phyloP scores from a whole-genome alignment of 2,797 vertebrate species.

The Smutsia gigantea region DNA sequence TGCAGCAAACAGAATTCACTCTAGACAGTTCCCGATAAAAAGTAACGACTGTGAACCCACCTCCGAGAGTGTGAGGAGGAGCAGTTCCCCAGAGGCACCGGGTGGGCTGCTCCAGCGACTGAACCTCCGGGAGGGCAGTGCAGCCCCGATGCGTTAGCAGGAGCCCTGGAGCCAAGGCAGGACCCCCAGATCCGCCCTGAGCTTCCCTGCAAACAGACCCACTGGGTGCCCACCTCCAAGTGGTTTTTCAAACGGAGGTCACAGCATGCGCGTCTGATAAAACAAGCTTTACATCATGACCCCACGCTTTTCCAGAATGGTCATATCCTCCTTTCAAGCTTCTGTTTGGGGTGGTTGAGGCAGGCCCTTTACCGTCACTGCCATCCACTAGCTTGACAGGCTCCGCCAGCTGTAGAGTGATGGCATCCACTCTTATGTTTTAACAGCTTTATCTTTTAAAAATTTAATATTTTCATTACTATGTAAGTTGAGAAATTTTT shows the following conservation, averaged over 20 bases:
- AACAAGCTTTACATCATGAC: not conserved
- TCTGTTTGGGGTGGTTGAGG: not conserved
- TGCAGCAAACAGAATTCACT: not conserved
- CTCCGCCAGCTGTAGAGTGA: not conserved
- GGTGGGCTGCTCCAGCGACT: not conserved
- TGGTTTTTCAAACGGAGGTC: not conserved
- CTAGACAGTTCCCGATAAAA: not conserved
- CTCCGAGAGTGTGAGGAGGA: not conserved
- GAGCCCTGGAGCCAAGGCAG: too few relatives aligned
- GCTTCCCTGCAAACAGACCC: not conserved
- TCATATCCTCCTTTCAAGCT: not conserved
- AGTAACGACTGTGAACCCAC: not conserved
- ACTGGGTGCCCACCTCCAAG: not conserved
- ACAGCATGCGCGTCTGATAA: not conserved
- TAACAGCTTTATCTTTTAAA: not conserved
- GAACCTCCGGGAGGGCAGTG: not conserved
- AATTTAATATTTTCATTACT: not conserved
- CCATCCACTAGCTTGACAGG: not conserved
- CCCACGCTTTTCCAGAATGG: not conserved
- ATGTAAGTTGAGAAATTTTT: not conserved
- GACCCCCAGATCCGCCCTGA: fast-evolving
- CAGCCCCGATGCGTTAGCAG: too few relatives aligned
- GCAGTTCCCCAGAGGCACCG: not conserved
- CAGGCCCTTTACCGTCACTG: not conserved
- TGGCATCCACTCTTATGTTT: not conserved